phyloP scores from a whole-genome alignment of 2,797 vertebrate species.

The Psittacula echo region DNA sequence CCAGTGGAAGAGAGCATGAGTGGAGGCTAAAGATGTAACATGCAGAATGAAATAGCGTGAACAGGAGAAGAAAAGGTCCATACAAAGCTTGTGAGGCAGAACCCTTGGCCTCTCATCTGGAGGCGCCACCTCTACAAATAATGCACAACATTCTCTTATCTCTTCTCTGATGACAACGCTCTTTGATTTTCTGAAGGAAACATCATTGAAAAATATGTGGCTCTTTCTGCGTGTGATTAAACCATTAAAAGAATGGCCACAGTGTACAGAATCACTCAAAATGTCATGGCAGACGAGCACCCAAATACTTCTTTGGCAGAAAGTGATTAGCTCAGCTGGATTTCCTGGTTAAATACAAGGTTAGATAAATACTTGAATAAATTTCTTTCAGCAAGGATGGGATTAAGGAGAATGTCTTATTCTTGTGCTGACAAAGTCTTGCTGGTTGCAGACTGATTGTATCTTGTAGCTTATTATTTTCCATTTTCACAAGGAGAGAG shows the following conservation, averaged over 20 bases:
- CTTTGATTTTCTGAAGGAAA: constrained; percentile 59
- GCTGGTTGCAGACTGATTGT: constrained; percentile 27
- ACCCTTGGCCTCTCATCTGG: background rate
- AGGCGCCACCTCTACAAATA: background rate
- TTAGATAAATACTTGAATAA: constrained; percentile 76
- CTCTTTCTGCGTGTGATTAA: constrained; percentile 37
- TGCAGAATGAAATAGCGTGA: too few species aligned
- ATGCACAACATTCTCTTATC: background rate
- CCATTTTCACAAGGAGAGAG: constrained; percentile 21
- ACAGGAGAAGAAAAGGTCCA: background rate
- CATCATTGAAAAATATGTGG: constrained; percentile 12
- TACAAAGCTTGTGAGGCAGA: background rate
- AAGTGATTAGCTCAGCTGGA: constrained; percentile 66
- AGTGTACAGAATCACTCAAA: constrained; percentile 4
- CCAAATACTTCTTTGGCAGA: constrained; percentile 65
- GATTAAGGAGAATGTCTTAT: constrained; percentile 36
- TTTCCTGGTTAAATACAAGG: constrained; percentile 77
- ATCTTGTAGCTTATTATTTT: constrained; percentile 56
- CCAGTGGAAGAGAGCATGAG: background rate
- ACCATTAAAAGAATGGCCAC: constrained; percentile 38
- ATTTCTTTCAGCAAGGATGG: constrained; percentile 55
- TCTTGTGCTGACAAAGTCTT: constrained; percentile 40
- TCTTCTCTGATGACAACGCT: background rate
- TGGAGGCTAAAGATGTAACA: too few species aligned
- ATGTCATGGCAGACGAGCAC: constrained; percentile 48